Conservation (phyloP, 2,113 vertebrate species). For the Cynoglossus semilaevis region DNA sequence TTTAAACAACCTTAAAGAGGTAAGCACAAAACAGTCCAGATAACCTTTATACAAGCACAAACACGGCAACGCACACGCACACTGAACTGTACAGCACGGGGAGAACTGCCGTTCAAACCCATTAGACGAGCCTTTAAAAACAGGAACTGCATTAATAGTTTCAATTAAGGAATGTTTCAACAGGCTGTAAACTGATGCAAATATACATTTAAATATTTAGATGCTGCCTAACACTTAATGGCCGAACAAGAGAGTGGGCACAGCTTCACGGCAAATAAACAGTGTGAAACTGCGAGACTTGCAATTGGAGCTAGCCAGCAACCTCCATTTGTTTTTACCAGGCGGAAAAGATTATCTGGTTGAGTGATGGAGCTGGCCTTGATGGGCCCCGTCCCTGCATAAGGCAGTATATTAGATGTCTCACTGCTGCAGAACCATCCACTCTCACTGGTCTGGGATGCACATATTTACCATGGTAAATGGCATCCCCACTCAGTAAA, state of each 20-base stretch:
- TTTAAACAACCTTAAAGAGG: conserved; percentile 33
- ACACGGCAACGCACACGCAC: background rate
- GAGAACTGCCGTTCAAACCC: conserved; percentile 9
- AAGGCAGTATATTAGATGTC: conserved; percentile 69
- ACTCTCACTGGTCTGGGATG: conserved; percentile 56
- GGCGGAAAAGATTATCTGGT: conserved; percentile 65
- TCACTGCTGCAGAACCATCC: conserved; percentile 62
- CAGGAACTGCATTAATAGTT: conserved; percentile 4
- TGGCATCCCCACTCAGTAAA: conserved; percentile 59
- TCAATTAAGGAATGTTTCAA: conserved; percentile 19
- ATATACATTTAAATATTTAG: background rate
- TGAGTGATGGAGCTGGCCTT: conserved; percentile 76
- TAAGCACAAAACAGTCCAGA: conserved; percentile 25
- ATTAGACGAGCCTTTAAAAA: conserved; percentile 19
- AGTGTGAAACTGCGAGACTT: conserved; percentile 61
- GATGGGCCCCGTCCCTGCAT: conserved; percentile 63
- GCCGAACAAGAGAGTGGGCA: conserved; percentile 3
- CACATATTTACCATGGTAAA: conserved; percentile 72
- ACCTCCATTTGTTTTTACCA: conserved; percentile 64
- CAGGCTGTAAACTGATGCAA: background rate
- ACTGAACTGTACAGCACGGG: background rate
- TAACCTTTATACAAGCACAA: conserved; percentile 22
- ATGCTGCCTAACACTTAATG: background rate
- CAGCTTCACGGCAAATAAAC: conserved; percentile 33
- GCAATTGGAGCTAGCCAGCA: conserved; percentile 42